Evolutionary conservation across 2,113 vertebrate species (phyloP).

Genomic region (Petrocephalus zakoni): DNA sequence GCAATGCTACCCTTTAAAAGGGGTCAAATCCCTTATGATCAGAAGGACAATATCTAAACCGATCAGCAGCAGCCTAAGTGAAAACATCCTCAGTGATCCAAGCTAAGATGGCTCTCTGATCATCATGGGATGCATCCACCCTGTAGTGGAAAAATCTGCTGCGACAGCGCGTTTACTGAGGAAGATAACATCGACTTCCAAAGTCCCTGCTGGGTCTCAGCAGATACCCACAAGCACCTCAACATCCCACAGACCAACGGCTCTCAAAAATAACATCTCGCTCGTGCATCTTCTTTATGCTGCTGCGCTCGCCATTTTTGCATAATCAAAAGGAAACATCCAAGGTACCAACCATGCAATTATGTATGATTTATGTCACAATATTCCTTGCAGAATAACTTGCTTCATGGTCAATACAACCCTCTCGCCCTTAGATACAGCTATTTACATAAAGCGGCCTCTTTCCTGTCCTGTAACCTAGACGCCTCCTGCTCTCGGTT

Average conservation of each 20-base stretch:
- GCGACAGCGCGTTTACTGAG: neutral
- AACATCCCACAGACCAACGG: neutral
- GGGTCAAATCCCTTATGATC: neutral
- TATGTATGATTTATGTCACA: neutral
- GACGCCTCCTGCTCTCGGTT: neutral
- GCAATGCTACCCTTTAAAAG: neutral
- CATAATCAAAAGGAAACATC: neutral
- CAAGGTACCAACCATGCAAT: neutral
- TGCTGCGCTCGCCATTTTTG: neutral
- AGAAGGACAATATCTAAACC: neutral
- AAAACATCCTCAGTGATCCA: neutral
- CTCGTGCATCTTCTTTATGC: neutral
- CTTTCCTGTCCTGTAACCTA: neutral
- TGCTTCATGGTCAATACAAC: neutral
- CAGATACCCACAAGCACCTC: neutral
- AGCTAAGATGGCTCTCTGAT: neutral
- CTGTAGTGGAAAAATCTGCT: neutral
- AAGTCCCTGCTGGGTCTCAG: neutral
- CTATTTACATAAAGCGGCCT: neutral
- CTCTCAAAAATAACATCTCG: neutral
- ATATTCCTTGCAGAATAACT: neutral
- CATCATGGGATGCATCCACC: neutral
- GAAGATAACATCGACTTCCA: neutral
- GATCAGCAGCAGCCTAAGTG: neutral
- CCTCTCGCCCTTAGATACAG: neutral